These are phyloP conservation scores for Drosophila sproati DNA, from an alignment of 1,140 invertebrate genomes.

Conservation along the genomic window DNA sequence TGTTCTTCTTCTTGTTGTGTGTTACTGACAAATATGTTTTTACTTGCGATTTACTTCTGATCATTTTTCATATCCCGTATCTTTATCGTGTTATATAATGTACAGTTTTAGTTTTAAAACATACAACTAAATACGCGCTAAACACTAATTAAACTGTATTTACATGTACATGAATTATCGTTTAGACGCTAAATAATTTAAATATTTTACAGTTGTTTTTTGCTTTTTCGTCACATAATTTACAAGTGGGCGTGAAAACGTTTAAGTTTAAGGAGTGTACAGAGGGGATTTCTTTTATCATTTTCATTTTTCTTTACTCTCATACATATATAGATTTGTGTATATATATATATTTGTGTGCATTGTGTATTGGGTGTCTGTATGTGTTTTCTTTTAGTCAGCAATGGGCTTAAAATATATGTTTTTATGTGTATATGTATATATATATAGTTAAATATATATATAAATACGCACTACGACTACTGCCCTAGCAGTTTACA, in stretches of 20 bases:
- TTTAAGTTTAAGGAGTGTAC: conserved; percentile 75
- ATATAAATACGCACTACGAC: conserved; percentile 27
- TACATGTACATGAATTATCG: conserved; percentile 67
- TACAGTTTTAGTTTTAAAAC: conserved; percentile 83
- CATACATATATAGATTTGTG: conserved; percentile 41
- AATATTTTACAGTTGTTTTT: conserved; percentile 58
- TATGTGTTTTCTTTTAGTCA: conserved; percentile 36
- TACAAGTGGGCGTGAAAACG: conserved; percentile 67
- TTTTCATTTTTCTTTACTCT: conserved; percentile 4
- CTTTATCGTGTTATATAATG: conserved; percentile 76
- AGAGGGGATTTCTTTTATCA: conserved; percentile 43
- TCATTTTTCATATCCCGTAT: conserved; percentile 54
- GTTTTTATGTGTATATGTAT: conserved; percentile 8
- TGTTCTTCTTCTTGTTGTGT: conserved; percentile 49
- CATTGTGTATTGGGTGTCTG: conserved; percentile 37
- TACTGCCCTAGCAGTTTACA: conserved; percentile 56
- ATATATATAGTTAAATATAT: background rate
- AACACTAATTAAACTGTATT: conserved; percentile 83
- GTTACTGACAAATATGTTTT: conserved; percentile 68
- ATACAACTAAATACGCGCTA: conserved; percentile 83
- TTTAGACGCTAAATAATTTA: conserved; percentile 63
- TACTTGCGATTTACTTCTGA: conserved; percentile 56
- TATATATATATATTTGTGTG: conserved; percentile 40
- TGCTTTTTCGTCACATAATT: conserved; percentile 73
- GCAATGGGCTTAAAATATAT: conserved; percentile 41